phyloP scores from a whole-genome alignment of 2,113 vertebrate species.

The Paedocypris sp. region DNA sequence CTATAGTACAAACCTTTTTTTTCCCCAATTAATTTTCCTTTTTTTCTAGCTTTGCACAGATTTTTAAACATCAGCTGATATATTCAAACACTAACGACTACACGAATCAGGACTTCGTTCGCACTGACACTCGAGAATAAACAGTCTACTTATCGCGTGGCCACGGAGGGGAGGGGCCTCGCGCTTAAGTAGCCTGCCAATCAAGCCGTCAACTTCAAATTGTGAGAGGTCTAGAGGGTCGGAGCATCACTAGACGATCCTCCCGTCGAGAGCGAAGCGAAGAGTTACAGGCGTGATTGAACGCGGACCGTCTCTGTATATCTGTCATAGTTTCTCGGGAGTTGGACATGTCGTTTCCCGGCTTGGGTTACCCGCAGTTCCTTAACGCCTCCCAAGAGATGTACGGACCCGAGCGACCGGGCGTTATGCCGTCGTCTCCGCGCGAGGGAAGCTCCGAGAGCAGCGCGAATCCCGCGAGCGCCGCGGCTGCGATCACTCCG shows the following conservation, averaged over 20 bases:
- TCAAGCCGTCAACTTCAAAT: conserved; percentile 97
- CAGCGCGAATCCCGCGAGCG: conserved; percentile 65
- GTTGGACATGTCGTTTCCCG: conserved; percentile 85
- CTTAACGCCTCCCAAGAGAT: conserved; percentile 77
- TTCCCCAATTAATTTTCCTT: too few species aligned
- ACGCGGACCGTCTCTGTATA: conserved; percentile 39
- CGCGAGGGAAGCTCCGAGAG: conserved; percentile 70
- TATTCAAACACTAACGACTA: background rate
- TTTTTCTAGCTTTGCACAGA: background rate
- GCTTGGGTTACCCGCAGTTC: conserved; percentile 89
- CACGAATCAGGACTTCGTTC: background rate
- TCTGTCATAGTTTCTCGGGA: conserved; percentile 43
- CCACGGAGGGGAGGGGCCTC: conserved; percentile 73
- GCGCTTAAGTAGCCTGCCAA: conserved; percentile 87
- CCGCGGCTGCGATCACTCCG: conserved; percentile 80
- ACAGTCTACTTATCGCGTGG: conserved; percentile 65
- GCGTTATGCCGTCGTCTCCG: conserved; percentile 62
- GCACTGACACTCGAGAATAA: conserved; percentile 30
- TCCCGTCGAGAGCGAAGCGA: conserved; percentile 13
- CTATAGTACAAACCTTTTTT: too few species aligned
- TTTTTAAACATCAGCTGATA: background rate
- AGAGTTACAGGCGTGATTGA: conserved; percentile 41
- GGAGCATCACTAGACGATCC: conserved; percentile 62
- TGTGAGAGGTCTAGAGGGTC: conserved; percentile 80
- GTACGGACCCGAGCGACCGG: conserved; percentile 76